Evolutionary conservation across 2,888 invertebrate genomes (phyloP).

Genomic region (Limenitis camilla): DNA sequence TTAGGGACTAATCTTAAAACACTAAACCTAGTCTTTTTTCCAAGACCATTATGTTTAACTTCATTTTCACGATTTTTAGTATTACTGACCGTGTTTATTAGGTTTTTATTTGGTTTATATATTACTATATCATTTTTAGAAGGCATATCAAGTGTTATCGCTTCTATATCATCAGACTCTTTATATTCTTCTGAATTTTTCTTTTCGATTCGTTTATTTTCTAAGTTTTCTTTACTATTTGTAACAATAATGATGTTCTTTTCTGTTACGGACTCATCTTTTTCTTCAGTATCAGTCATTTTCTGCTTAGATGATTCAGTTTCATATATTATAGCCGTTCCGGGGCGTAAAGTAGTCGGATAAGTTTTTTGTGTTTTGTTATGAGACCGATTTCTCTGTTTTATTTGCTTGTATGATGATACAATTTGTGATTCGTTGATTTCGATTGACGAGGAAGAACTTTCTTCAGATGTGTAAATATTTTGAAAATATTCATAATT

Average conservation of each 20-base stretch:
- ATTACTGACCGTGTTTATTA: not conserved
- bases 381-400: constrained; percentile 1
- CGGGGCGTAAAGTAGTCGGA: constrained; percentile 1
- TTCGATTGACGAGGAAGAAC: constrained; percentile 8
- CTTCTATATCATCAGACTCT: constrained; percentile 11
- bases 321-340: constrained; percentile 14
- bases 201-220: constrained; percentile 1
- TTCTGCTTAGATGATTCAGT: constrained; percentile 4
- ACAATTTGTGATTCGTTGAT: constrained; percentile 1
- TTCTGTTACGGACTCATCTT: not conserved
- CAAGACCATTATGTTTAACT: constrained; percentile 7
- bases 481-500: constrained; percentile 47
- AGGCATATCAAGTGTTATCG: constrained; percentile 12
- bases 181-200: constrained; percentile 1
- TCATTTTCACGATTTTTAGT: not conserved
- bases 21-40: constrained; percentile 16
- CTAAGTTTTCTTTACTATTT: not conserved
- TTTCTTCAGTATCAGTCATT: not conserved
- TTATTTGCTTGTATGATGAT: not conserved
- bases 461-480: constrained; percentile 28
- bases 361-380: not conserved
- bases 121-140: constrained; percentile 10
- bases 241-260: not conserved
- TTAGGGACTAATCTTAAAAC: constrained; percentile 3
- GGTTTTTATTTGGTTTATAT: constrained; percentile 8